These are phyloP conservation scores for Pogoniulus pusillus DNA, from an alignment of 2,797 vertebrate genomes.

Conservation along the genomic window DNA sequence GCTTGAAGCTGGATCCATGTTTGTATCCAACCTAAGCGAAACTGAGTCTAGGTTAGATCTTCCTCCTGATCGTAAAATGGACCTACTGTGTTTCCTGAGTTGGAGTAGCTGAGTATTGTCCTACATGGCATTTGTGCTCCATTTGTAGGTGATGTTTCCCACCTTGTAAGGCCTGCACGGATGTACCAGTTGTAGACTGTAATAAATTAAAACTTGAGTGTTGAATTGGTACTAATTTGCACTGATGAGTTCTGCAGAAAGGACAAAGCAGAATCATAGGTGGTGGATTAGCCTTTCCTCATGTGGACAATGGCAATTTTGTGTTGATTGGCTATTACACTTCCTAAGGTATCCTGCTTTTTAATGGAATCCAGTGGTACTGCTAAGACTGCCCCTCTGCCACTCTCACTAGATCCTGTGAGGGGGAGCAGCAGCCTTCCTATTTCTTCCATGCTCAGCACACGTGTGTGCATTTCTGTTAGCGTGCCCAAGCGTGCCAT, in stretches of 20 bases:
- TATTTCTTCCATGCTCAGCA: rapidly evolving
- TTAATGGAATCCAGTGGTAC: background rate
- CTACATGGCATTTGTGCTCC: background rate
- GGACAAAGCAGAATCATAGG: background rate
- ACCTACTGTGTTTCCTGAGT: background rate
- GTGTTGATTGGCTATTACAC: background rate
- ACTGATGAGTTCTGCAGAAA: background rate
- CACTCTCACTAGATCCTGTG: background rate
- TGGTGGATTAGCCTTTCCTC: background rate
- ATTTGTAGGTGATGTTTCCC: background rate
- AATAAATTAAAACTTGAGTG: background rate
- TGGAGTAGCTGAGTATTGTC: background rate
- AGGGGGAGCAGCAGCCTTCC: background rate
- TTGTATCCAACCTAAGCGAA: background rate
- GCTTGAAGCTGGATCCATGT: background rate
- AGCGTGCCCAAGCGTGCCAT: background rate
- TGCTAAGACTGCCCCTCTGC: background rate
- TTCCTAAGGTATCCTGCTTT: background rate
- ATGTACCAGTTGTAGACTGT: background rate
- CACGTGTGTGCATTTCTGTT: rapidly evolving
- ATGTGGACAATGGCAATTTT: background rate
- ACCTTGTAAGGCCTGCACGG: background rate
- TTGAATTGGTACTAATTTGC: background rate
- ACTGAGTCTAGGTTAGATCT: background rate
- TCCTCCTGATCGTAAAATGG: background rate